Base-by-base conservation (phyloP, 2,888 invertebrate species). In the Ochropacha duplaris region DNA sequence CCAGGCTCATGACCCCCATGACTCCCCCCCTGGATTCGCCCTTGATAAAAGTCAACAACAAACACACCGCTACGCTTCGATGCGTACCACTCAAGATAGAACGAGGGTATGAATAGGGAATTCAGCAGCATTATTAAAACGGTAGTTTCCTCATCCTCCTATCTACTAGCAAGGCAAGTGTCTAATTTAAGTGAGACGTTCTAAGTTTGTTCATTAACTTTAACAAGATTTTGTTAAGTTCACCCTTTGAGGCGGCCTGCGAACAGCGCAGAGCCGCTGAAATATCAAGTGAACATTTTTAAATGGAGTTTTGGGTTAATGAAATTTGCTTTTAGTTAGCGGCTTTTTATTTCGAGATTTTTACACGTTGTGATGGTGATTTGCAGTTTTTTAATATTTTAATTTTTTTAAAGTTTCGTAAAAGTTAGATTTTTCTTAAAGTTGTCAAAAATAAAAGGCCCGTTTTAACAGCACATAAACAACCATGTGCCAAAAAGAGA, bases 161-260 rank as follows among this genome's bases (percentile, higher is more conserved):
- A 61, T 61, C 54, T 49, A 75, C 73, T 75, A 69, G 72, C 76
- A 74, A 78, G 68, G 78, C 77, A 71, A 83, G 78, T 76, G 73
- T 79, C 76, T 81, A 79, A 81, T 85, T 87, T 87, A 83, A 84
- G 80, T 81, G 83, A 79, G 84, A 79, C 78, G 71, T 74, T 73
- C 74, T 79, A 85, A 90, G 87, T 90, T 90, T 86, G 85, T 90
- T 90, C 88, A 89, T 90, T 90, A 90, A 86, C 74, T 87, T 75
- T 87, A 89, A 90, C 85, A 87, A 87, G 89, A 88, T 88, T 89
- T 82, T 75, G 81, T 81, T 74, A 68, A 78, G 74, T 79, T 72
- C 72, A 84, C 84, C 86, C 88, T 88, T 88, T 90, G 88, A 85
- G 36, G 36, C 36, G 5, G 79, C 44, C 44, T 74, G 69, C 62